Percentiles rank a stretch among this genome's conserved stretches.
These are phyloP conservation scores for Andrena minutula DNA, from an alignment of 2,888 invertebrate species.

Conservation along the genomic window DNA sequence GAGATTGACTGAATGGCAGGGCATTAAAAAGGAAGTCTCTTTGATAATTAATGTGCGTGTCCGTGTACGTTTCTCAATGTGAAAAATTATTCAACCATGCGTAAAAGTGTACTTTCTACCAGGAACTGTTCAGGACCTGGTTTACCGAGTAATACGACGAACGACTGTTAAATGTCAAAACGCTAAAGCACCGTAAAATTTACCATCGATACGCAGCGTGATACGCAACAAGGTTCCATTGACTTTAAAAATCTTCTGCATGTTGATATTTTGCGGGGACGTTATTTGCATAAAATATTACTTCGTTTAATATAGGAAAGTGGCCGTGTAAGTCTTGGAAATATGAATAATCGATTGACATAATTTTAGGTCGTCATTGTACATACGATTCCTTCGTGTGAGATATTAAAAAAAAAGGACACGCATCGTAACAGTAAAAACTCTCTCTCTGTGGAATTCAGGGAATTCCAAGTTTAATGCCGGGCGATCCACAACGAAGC, in stretches of 20 bases:
- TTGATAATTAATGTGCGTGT: conserved; percentile 8
- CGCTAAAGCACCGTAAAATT: conserved; percentile 52
- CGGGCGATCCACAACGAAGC: neutral
- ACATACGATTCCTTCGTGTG: neutral
- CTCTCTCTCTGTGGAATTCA: neutral
- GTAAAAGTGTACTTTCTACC: conserved; percentile 79
- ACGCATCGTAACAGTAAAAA: neutral
- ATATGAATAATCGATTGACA: neutral
- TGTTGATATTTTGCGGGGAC: neutral
- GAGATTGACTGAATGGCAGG: conserved; percentile 2
- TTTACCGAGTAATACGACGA: conserved; percentile 72
- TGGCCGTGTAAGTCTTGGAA: neutral
- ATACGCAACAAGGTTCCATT: conserved; percentile 1
- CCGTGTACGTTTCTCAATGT: conserved; percentile 11
- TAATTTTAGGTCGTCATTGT: neutral
- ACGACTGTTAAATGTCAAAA: conserved; percentile 79
- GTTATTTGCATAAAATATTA: neutral
- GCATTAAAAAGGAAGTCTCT: conserved; percentile 12
- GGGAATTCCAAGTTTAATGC: neutral
- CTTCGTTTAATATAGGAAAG: neutral
- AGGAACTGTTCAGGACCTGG: conserved; percentile 77
- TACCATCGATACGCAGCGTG: conserved; percentile 29
- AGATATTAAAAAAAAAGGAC: neutral
- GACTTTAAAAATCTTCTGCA: neutral
- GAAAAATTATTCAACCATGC: conserved; percentile 70